A percentile compares a stretch with the other conserved stretches of the same genome.
These are phyloP conservation scores for Coracopsis vasa DNA, from an alignment of 2,113 vertebrate genomes.

Conservation along the genomic window DNA sequence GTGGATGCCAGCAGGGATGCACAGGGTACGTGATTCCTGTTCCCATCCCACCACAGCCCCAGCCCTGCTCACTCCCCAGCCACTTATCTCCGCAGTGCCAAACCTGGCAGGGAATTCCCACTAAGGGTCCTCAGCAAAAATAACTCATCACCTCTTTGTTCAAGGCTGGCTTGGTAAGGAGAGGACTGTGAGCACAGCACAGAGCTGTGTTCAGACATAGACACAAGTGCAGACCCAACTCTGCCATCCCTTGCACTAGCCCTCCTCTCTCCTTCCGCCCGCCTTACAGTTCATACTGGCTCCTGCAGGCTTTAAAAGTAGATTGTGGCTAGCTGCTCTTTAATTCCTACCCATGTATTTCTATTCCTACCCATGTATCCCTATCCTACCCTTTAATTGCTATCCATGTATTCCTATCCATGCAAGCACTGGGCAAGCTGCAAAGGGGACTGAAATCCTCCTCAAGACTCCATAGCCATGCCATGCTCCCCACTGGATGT, in stretches of 20 bases:
- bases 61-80: not conserved
- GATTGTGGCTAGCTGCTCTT: not conserved
- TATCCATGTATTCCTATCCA: not conserved
- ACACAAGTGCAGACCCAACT: not conserved
- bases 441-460: not conserved
- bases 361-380: not conserved
- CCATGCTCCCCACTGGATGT: fast-evolving
- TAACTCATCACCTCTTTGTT: not conserved
- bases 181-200: not conserved
- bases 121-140: not conserved
- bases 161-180: not conserved
- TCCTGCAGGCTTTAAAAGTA: not conserved
- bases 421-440: not conserved
- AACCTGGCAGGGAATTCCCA: not conserved
- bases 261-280: not conserved
- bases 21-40: fast-evolving
- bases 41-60: not conserved
- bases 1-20: not conserved
- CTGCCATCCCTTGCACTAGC: not conserved
- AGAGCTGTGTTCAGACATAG: fast-evolving
- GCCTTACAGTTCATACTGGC: not conserved
- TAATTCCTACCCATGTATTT: not conserved
- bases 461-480: not conserved
- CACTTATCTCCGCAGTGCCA: not conserved
- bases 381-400: not conserved